Conservation (phyloP, 2,113 vertebrate species). For the Cromileptes altivelis region DNA sequence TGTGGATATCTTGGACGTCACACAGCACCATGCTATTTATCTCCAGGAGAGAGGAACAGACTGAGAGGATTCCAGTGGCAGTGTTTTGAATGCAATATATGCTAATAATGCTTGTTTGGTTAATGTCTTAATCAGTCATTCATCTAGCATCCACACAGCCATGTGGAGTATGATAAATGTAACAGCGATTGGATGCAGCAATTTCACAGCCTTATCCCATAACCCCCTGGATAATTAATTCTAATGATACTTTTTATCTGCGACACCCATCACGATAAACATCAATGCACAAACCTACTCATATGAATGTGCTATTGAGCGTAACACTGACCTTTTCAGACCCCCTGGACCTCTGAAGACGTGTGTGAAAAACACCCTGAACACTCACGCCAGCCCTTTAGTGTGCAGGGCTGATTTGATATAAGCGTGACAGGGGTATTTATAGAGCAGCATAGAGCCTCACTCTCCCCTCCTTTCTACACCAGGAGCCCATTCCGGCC, state of each 20-base stretch:
- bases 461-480: slow-evolving; percentile 63
- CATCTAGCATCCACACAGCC: slow-evolving; percentile 39
- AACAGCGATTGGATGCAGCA: slow-evolving; percentile 49
- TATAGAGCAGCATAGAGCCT: slow-evolving; percentile 76
- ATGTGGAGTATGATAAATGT: slow-evolving; percentile 58
- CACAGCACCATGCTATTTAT: slow-evolving; percentile 38
- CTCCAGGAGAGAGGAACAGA: slow-evolving; percentile 31
- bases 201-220: slow-evolving; percentile 72
- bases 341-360: slow-evolving; percentile 69
- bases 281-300: slow-evolving; percentile 70
- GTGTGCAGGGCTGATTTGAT: slow-evolving; percentile 79
- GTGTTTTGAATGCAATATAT: slow-evolving; percentile 53
- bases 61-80: slow-evolving; percentile 24
- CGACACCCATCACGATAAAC: slow-evolving; percentile 77
- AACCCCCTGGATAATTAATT: slow-evolving; percentile 79
- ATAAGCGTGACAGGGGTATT: slow-evolving; percentile 82
- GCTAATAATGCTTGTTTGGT: slow-evolving; percentile 59
- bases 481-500: slow-evolving; percentile 71
- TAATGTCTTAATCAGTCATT: slow-evolving; percentile 65
- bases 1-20: slow-evolving; percentile 41
- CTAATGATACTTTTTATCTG: slow-evolving; percentile 78
- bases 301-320: slow-evolving; percentile 79
- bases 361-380: slow-evolving; percentile 70
- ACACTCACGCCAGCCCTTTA: slow-evolving; percentile 74
- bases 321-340: slow-evolving; percentile 77